These are phyloP conservation scores for Papilio polytes DNA, from an alignment of 1,140 invertebrate genomes.

Conservation along the genomic window DNA sequence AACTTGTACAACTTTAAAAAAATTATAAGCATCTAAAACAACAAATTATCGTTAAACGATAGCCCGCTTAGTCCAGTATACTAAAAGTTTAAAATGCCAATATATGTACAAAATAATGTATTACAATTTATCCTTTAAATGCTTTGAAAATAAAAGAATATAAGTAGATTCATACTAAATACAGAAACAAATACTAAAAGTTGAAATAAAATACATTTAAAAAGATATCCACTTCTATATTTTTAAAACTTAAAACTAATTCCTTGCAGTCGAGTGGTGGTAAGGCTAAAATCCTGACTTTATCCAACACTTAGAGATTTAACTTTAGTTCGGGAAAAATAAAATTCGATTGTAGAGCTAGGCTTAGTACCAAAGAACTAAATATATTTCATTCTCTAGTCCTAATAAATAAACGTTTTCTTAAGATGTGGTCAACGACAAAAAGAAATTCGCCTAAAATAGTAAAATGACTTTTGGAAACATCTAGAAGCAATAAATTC, in stretches of 20 bases:
- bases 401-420: too few species aligned
- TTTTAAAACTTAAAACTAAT: conserved; percentile 20
- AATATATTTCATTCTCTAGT: not conserved
- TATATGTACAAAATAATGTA: not conserved
- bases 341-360: conserved; percentile 4
- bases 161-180: not conserved
- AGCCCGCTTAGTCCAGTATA: not conserved
- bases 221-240: conserved; percentile 3
- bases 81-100: not conserved
- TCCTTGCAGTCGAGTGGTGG: conserved; percentile 9
- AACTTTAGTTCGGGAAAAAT: conserved; percentile 5
- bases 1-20: too few species aligned
- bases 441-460: too few species aligned
- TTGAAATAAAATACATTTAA: not conserved
- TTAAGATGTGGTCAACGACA: too few species aligned
- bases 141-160: not conserved
- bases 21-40: too few species aligned
- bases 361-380: conserved; percentile 4
- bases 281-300: not conserved
- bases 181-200: not conserved
- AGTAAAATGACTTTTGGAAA: too few species aligned
- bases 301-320: conserved; percentile 11
- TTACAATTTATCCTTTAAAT: not conserved
- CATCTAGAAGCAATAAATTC: too few species aligned
- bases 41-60: not conserved